Evolutionary conservation across 2,888 invertebrate genomes (phyloP), one percentile per base, ranked within the genome.

Genomic region (Leucozona laternaria): DNA sequence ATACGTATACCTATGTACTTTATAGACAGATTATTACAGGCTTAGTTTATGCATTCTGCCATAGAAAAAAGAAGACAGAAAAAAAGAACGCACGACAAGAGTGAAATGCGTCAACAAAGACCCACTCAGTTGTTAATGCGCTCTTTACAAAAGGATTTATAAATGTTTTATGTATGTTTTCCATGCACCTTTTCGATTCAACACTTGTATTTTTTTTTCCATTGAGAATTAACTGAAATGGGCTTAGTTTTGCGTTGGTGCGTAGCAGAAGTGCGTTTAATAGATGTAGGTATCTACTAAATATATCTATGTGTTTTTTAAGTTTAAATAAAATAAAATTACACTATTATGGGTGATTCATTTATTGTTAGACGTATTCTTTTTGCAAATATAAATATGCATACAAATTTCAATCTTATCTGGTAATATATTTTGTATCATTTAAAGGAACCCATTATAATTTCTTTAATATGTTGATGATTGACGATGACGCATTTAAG

Each of bases 161-260:
- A 31, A 37, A 58, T 70, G 78, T 70, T 48, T 48, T 60, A 60
- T 68, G 48, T 28, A 58, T 45, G 15, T 50, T 66, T 50, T 34
- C 31, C 50, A 40, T 40, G 37, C 34, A 40, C 78, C 60, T 53
- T 58, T 70, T 53, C 70, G 37, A 25, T 34, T 75, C 6, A 20
- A 25, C 55, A 62, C 62, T 75, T 53, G 40, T 15, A 15, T 0
- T 34, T 37, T 37, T 58, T 34, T 58, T 37, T 34, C 13, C 7
- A 2, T 13, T n/a, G 31, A 28, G 15, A n/a, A 17, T 55, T 10
- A 20, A 20, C 34, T 7, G 20, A 34, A 58, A 57, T 34, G 20
- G 34, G 34, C 13, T 58, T 37, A 34, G 13, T 11, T 58, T 31
- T 31, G 5, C 37, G 34, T 37, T 13, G 11, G 13, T 20, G 11